phyloP scores from a whole-genome alignment of 2,797 vertebrate species.

The Antrozous pallidus region DNA sequence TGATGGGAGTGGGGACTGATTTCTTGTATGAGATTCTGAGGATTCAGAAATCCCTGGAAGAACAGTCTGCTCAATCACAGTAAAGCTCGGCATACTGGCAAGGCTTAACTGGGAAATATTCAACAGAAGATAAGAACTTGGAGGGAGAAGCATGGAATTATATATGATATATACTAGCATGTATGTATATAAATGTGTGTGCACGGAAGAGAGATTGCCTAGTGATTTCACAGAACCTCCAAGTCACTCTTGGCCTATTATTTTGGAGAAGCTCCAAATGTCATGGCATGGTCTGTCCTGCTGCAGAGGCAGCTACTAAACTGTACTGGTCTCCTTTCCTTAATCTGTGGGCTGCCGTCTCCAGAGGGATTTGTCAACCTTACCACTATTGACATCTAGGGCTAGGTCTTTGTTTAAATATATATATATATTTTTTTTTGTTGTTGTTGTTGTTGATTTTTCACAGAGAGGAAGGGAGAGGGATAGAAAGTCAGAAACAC shows the following conservation, averaged over 20 bases:
- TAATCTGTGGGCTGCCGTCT: constrained; percentile 85
- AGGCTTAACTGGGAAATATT: constrained; percentile 52
- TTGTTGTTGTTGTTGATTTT: too few species aligned
- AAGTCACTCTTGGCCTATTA: constrained; percentile 64
- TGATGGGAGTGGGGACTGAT: background rate
- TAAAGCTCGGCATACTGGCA: background rate
- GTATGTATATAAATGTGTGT: background rate
- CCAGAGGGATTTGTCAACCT: background rate
- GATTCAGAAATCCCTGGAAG: background rate
- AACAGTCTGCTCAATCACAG: background rate
- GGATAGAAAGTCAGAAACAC: too few species aligned
- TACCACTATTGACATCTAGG: background rate
- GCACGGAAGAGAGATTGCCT: constrained; percentile 54
- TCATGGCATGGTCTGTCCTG: constrained; percentile 80
- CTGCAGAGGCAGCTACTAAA: constrained; percentile 88
- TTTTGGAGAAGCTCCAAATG: background rate
- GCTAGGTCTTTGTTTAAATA: too few species aligned
- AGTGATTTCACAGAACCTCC: background rate
- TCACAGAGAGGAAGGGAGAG: too few species aligned
- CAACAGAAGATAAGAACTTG: constrained; percentile 71
- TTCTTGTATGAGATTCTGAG: background rate
- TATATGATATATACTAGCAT: background rate
- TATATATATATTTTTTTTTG: too few species aligned
- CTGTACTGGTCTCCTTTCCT: constrained; percentile 89
- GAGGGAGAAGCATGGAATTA: constrained; percentile 36